Percentiles rank a stretch among this genome's conserved stretches.
Evolutionary conservation across 2,113 vertebrate species (phyloP).

Genomic region (Xenopus laevis): DNA sequence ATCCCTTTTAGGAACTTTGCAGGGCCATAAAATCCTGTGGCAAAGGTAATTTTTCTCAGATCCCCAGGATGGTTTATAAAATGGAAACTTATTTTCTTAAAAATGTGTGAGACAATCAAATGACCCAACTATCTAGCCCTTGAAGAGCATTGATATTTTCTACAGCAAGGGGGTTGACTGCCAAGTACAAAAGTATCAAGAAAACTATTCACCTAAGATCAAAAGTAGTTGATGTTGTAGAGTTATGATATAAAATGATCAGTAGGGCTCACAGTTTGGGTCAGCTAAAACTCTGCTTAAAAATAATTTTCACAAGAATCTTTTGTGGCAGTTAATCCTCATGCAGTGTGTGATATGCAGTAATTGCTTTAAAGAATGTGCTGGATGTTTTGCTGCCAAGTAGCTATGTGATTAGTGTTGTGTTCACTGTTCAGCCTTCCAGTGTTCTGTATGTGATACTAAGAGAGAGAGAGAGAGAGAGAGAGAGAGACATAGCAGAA

Average conservation of each 20-base stretch:
- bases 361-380: conserved; percentile 26
- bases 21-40: too few relatives aligned
- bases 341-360: conserved; percentile 12
- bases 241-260: conserved; percentile 9
- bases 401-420: background rate
- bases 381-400: background rate
- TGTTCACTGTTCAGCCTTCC: too few relatives aligned
- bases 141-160: background rate
- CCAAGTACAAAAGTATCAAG: conserved; percentile 8
- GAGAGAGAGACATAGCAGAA: too few relatives aligned
- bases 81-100: too few relatives aligned
- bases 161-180: conserved; percentile 15
- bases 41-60: too few relatives aligned
- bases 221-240: background rate
- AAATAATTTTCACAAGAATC: background rate
- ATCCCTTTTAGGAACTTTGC: too few relatives aligned
- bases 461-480: too few relatives aligned
- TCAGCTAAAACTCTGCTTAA: conserved; percentile 28
- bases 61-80: too few relatives aligned
- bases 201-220: conserved; percentile 12
- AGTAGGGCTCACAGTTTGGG: conserved; percentile 25
- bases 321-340: conserved; percentile 18
- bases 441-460: too few relatives aligned
- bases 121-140: too few relatives aligned
- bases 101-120: too few relatives aligned